Base-by-base conservation (phyloP, 2,113 vertebrate species). In the Xiphophorus maculatus region DNA sequence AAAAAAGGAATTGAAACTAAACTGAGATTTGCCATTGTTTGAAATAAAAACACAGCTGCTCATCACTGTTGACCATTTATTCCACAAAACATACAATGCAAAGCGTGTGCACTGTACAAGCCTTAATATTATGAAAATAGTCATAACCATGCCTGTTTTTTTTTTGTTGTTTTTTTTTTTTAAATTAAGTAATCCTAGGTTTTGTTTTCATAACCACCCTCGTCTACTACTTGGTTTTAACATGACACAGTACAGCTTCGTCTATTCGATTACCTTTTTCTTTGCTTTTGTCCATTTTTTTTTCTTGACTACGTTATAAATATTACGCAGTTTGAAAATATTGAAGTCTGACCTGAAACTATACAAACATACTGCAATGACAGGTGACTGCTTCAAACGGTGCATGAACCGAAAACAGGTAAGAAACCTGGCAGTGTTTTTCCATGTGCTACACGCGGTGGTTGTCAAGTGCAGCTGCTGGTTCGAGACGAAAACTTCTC, bases 71-170 rank as follows among this genome's bases (percentile, higher is more conserved):
- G 88, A 94, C 91, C 90, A 91, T 94, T 94, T 94, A 94, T 93
- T 94, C 92, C 93, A 94, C 92, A 93, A 94, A 93, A 94, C 92
- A 93, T 90, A 93, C 91, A 93, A 93, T 93, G 93, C 93, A 91
- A 93, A 93, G 91, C 91, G 87, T 93, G 91, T 93, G 91, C 93
- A 90, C 93, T 92, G 91, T 93, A 93, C 91, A 93, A 91, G 91
- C 91, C 88, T 92, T 89, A 88, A 90, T 87, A 90, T 91, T 92
- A 93, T 93, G 91, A 93, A 93, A 93, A 93, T 93, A 91, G 87
- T 91, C 87, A 90, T 87, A 89, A 92, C 88, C 91, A 92, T 92
- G 92, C 92, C 91, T 86, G 78, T 88, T 82, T 81, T 92, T 82
- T 85, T 54, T 78, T 64, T 80, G 73, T 81, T 92, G 79, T 85